Percentiles rank a stretch among this genome's conserved stretches.
Conservation (phyloP, 2,888 invertebrate genomes). For the Dryococelus australis region DNA sequence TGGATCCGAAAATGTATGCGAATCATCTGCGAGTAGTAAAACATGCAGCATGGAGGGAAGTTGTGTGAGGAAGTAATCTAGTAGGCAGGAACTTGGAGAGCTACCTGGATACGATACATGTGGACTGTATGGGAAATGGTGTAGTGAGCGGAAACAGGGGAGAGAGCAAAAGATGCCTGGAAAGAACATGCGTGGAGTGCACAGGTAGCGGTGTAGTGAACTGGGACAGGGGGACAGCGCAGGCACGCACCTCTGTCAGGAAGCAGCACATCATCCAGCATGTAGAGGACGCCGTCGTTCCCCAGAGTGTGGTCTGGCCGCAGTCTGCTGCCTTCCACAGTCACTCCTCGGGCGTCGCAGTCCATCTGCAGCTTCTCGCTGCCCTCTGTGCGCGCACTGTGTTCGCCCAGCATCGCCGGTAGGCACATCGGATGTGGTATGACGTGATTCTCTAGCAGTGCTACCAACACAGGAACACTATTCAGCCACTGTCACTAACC, state of each 20-base stretch:
- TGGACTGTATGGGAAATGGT: no score
- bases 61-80: no score
- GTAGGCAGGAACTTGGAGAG: no score
- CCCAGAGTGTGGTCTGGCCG: conserved; percentile 57
- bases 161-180: no score
- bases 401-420: conserved; percentile 59
- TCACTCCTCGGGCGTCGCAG: conserved; percentile 58
- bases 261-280: conserved; percentile 59
- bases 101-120: no score
- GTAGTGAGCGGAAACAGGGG: no score
- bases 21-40: no score
- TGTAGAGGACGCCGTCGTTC: conserved; percentile 61
- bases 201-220: no score
- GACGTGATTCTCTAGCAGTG: conserved; percentile 59
- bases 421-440: conserved; percentile 59
- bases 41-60: no score
- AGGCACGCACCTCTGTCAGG: conserved; percentile 58
- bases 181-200: no score
- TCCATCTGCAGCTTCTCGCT: conserved; percentile 56
- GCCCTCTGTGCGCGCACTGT: conserved; percentile 56
- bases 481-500: no score
- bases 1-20: no score
- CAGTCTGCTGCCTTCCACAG: conserved; percentile 56
- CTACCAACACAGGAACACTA: conserved; percentile 52
- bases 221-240: neutral